Evolutionary conservation across 2,888 invertebrate species (phyloP).

Genomic region (Prosopocoilus inquinatus): DNA sequence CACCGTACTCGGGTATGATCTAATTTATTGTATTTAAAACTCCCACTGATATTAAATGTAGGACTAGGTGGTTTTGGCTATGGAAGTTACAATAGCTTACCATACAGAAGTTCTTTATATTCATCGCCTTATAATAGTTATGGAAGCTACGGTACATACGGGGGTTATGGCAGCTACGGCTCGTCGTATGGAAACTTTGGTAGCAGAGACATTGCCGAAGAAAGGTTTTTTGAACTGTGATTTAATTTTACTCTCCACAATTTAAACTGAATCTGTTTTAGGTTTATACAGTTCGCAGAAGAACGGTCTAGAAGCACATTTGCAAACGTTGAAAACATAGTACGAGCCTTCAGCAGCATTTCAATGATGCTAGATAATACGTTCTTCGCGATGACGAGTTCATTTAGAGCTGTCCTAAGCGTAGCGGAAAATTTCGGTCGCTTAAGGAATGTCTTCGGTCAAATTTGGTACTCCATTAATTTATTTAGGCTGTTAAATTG

Average conservation of each 20-base stretch:
- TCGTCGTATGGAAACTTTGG: conserved; percentile 46
- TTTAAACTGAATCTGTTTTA: conserved; percentile 37
- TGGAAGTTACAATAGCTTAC: conserved; percentile 22
- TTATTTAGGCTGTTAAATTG: conserved; percentile 77
- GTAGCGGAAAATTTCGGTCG: conserved; percentile 94
- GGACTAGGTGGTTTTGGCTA: conserved; percentile 24
- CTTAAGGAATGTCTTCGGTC: conserved; percentile 77
- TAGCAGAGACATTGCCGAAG: conserved; percentile 59
- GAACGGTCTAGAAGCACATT: conserved; percentile 91
- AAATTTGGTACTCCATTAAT: conserved; percentile 85
- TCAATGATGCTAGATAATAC: conserved; percentile 97
- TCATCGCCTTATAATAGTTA: conserved; percentile 37
- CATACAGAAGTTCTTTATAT: conserved; percentile 30
- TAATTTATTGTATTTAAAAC: background rate
- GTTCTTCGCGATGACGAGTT: conserved; percentile 91
- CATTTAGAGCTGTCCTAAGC: conserved; percentile 91
- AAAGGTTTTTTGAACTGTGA: conserved; percentile 51
- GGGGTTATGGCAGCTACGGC: conserved; percentile 38
- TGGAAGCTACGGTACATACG: conserved; percentile 37
- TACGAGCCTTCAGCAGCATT: conserved; percentile 84
- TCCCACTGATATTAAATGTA: conserved; percentile 8
- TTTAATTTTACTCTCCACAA: background rate
- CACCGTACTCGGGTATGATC: conserved; percentile 31
- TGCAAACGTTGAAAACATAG: conserved; percentile 89
- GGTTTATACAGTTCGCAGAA: conserved; percentile 85